Percentiles rank a stretch among this genome's conserved stretches.
Evolutionary conservation across 2,797 vertebrate genomes (phyloP).

Genomic region (Zenarchopterus dispar): DNA sequence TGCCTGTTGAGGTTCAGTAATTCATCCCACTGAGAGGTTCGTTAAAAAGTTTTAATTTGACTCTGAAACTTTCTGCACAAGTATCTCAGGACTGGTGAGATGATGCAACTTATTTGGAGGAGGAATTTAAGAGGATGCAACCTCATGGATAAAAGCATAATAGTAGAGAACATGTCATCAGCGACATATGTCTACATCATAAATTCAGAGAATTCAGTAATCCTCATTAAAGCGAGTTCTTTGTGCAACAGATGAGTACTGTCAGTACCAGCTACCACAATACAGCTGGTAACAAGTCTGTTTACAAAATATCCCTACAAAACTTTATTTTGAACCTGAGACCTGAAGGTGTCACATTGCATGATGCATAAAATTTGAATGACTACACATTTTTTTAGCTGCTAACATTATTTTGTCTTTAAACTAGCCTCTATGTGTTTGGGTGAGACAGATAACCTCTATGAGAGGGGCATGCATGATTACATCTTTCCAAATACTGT

Average conservation of each 20-base stretch:
- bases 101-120: no score
- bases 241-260: no score
- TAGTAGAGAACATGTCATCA: no score
- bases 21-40: background rate
- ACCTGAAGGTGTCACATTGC: background rate
- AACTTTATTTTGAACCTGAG: background rate
- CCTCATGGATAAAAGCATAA: no score
- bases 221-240: no score
- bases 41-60: no score
- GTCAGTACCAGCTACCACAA: background rate
- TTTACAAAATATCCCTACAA: background rate
- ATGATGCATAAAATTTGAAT: background rate
- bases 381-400: background rate
- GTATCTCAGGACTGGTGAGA: no score
- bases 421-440: background rate
- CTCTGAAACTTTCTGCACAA: no score
- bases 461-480: background rate
- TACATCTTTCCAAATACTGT: no score
- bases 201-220: no score
- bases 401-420: background rate
- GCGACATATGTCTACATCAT: no score
- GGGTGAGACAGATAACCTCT: background rate
- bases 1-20: background rate
- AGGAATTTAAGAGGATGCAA: no score
- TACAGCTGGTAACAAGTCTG: background rate